phyloP scores from a whole-genome alignment of 2,113 vertebrate species.

The Corydoras maculifer region DNA sequence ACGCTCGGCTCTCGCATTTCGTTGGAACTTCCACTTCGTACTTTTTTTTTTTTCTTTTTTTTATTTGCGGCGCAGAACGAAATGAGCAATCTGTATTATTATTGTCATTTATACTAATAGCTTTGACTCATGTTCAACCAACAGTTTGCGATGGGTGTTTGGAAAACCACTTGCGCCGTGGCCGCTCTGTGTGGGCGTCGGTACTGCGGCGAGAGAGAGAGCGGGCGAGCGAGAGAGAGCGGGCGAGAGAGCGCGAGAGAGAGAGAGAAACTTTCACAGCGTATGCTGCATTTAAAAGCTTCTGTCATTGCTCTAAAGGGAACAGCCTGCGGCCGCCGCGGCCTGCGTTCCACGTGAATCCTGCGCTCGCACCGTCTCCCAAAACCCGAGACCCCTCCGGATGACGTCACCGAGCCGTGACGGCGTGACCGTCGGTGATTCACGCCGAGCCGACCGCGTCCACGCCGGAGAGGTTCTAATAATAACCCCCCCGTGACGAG shows the following conservation, averaged over 20 bases:
- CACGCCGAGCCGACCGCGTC: constrained; percentile 50
- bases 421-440: constrained; percentile 50
- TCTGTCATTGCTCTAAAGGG: background rate
- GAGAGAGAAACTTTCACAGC: constrained; percentile 8
- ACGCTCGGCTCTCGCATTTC: too few species aligned
- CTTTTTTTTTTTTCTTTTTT: too few species aligned
- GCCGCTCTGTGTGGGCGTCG: constrained; percentile 12
- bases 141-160: constrained; percentile 20
- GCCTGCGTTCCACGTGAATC: background rate
- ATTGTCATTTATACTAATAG: constrained; percentile 23
- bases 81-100: too few species aligned
- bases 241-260: background rate
- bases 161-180: constrained; percentile 36
- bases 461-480: constrained; percentile 44
- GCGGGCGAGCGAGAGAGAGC: background rate
- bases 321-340: too few species aligned
- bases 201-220: background rate
- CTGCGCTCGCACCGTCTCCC: background rate
- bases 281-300: constrained; percentile 21
- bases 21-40: too few species aligned
- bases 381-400: constrained; percentile 17
- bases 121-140: constrained; percentile 22
- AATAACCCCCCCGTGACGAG: constrained; percentile 37
- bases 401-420: constrained; percentile 62
- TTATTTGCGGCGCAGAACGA: too few species aligned